A percentile compares a stretch with the other conserved stretches of the same genome.
Conservation (phyloP, 1,140 invertebrate genomes). For the Drosophila repleta region DNA sequence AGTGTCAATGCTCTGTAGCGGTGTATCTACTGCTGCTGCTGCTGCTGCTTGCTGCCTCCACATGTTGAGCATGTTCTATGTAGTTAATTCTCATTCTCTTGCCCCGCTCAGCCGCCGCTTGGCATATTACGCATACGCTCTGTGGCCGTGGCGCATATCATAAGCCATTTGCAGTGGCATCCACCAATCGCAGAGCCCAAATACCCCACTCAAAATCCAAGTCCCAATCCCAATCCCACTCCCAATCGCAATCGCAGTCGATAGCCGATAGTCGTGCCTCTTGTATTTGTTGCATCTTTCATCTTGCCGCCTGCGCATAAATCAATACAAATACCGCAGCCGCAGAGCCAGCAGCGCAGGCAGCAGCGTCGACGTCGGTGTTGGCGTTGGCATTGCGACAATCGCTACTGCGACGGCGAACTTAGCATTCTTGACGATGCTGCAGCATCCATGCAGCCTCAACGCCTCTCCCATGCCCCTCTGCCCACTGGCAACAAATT, state of each 20-base stretch:
- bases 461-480: not conserved
- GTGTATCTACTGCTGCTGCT: constrained; percentile 40
- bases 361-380: not conserved
- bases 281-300: constrained; percentile 50
- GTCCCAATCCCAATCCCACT: constrained; percentile 9
- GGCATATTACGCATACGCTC: constrained; percentile 70
- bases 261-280: constrained; percentile 31
- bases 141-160: constrained; percentile 18
- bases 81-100: not conserved
- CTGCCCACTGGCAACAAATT: constrained; percentile 38
- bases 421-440: not conserved
- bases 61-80: constrained; percentile 21
- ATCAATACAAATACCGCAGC: constrained; percentile 68
- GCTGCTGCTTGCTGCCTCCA: not conserved
- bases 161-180: constrained; percentile 24
- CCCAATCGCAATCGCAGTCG: constrained; percentile 14
- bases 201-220: constrained; percentile 2
- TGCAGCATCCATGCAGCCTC: not conserved
- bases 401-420: constrained; percentile 11
- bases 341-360: constrained; percentile 10
- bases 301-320: constrained; percentile 68
- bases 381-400: constrained; percentile 28
- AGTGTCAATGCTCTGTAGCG: constrained; percentile 78
- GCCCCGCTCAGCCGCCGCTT: not conserved
- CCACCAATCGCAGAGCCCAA: not conserved